Percentiles rank a stretch among this genome's conserved stretches.
These are phyloP conservation scores for Pteropus rufus DNA, from an alignment of 2,797 vertebrate species.

Conservation along the genomic window DNA sequence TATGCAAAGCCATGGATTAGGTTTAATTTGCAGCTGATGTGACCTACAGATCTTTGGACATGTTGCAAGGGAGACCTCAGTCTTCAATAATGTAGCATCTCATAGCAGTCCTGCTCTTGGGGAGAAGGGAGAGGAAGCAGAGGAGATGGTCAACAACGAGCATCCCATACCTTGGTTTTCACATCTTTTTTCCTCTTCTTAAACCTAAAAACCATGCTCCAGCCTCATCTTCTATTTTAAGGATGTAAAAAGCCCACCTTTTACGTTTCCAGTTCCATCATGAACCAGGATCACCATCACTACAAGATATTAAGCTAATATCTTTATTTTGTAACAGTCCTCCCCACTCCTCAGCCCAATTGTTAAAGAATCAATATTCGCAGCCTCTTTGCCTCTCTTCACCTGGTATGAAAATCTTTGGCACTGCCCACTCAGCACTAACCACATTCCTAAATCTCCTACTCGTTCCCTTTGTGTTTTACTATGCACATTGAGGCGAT, in stretches of 20 bases:
- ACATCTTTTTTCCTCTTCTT: neutral
- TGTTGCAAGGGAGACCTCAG: neutral
- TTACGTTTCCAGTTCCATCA: neutral
- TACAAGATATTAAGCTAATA: neutral
- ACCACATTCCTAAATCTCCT: neutral
- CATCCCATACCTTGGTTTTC: neutral
- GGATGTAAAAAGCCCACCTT: neutral
- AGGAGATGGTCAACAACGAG: neutral
- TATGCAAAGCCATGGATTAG: neutral
- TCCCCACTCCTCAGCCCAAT: neutral
- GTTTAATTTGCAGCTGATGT: conserved; percentile 11
- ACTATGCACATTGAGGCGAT: neutral
- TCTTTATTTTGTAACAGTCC: neutral
- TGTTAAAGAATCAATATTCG: neutral
- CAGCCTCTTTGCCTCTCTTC: neutral
- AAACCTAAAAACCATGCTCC: neutral
- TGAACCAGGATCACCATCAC: neutral
- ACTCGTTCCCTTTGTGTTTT: neutral
- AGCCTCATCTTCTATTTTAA: neutral
- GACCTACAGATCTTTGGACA: neutral
- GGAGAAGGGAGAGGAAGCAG: too few relatives aligned
- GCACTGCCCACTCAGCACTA: neutral
- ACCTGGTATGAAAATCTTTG: neutral
- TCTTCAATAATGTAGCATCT: neutral
- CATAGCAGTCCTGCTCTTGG: neutral